These are phyloP conservation scores for Takifugu flavidus DNA, from an alignment of 2,113 vertebrate species.

Conservation along the genomic window DNA sequence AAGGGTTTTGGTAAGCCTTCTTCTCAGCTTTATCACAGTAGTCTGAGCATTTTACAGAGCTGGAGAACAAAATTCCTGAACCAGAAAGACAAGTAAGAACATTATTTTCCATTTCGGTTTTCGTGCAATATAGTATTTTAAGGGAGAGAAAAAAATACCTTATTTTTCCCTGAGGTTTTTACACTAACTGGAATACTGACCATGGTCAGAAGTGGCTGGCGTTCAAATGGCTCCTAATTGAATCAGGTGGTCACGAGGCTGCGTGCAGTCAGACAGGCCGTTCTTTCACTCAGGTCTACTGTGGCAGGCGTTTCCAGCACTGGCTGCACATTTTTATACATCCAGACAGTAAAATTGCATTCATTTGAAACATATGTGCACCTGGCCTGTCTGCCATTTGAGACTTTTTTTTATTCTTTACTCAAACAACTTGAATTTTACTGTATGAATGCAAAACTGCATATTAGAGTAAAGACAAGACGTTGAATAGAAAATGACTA, in stretches of 20 bases:
- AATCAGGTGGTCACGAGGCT: slow-evolving; percentile 53
- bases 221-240: slow-evolving; percentile 22
- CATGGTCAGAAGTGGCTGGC: too few relatives aligned
- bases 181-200: too few relatives aligned
- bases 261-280: slow-evolving; percentile 3
- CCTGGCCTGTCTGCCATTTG: too few relatives aligned
- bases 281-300: slow-evolving; percentile 32
- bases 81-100: too few relatives aligned
- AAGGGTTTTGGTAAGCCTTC: slow-evolving; percentile 1
- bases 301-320: background rate
- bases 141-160: too few relatives aligned
- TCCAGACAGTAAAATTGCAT: too few relatives aligned
- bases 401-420: background rate
- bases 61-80: too few relatives aligned
- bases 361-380: background rate
- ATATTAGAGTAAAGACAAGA: background rate
- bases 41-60: background rate
- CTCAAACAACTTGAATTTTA: background rate
- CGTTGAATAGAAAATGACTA: too few relatives aligned
- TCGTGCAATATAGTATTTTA: too few relatives aligned
- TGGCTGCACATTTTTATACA: background rate
- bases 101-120: too few relatives aligned
- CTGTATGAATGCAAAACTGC: background rate
- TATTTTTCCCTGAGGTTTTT: too few relatives aligned
- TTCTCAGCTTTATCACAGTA: background rate